Percentiles rank a stretch among this genome's conserved stretches.
Conservation (phyloP, 1,140 invertebrate genomes). For the Apis cerana region DNA sequence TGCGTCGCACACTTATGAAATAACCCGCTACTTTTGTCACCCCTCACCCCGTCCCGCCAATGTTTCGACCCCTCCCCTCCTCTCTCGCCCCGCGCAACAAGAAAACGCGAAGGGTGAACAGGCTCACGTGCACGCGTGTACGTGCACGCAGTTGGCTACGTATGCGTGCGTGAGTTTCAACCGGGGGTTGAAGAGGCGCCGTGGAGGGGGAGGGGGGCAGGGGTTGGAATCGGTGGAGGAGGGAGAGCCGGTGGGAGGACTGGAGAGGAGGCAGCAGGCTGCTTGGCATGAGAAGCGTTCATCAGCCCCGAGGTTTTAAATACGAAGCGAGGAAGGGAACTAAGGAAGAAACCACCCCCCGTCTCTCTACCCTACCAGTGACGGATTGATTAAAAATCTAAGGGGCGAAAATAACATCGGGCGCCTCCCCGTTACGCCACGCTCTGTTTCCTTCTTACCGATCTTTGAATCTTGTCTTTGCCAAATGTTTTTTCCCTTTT, state of each 20-base stretch:
- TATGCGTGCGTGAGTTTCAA: constrained; percentile 63
- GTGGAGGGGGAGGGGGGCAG: constrained; percentile 35
- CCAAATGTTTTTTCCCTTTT: background rate
- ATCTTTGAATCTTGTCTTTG: constrained; percentile 10
- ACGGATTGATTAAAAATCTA: constrained; percentile 82
- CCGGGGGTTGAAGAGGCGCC: constrained; percentile 49
- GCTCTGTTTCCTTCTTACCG: constrained; percentile 24
- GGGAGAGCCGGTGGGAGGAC: constrained; percentile 44
- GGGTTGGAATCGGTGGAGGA: constrained; percentile 46
- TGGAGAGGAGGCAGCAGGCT: constrained; percentile 69
- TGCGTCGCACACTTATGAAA: constrained; percentile 62
- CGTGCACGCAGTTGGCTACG: constrained; percentile 41
- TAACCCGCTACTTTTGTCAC: constrained; percentile 40
- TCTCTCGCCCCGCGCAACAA: constrained; percentile 10
- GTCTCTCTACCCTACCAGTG: constrained; percentile 78
- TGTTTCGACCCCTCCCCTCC: background rate
- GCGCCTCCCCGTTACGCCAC: constrained; percentile 55
- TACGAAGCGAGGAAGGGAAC: constrained; percentile 79
- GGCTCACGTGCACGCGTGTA: constrained; percentile 40
- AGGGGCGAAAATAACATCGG: constrained; percentile 79
- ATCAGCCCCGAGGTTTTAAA: constrained; percentile 82
- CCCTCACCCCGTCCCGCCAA: constrained; percentile 1
- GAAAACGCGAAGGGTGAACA: constrained; percentile 31
- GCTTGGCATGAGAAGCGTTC: constrained; percentile 81
- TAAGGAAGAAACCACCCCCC: constrained; percentile 77